Percentiles rank a stretch among this genome's conserved stretches.
Evolutionary conservation across 2,113 vertebrate species (phyloP).

Genomic region (Gulo gulo): DNA sequence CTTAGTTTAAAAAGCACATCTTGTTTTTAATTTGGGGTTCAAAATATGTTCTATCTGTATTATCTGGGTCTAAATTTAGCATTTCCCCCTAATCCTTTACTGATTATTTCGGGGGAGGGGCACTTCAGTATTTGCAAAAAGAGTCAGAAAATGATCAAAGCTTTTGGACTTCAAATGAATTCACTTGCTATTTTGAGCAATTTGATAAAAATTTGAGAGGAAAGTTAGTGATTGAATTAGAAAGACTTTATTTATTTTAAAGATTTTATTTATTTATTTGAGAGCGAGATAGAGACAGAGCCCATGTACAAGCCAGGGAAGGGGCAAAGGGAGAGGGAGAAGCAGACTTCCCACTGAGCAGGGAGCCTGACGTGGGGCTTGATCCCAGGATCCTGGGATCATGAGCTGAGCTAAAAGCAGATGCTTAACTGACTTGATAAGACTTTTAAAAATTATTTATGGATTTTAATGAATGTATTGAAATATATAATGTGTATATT

Average conservation of each 20-base stretch:
- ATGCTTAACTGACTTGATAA: background rate
- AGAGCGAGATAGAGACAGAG: background rate
- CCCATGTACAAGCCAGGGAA: background rate
- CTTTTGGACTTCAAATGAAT: background rate
- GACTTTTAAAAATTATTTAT: background rate
- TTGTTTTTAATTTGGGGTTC: background rate
- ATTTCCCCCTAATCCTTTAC: background rate
- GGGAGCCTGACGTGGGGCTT: background rate
- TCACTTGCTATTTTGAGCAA: background rate
- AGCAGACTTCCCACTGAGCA: background rate
- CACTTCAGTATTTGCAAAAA: background rate
- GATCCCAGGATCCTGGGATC: background rate
- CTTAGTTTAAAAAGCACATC: background rate
- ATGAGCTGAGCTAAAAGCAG: background rate
- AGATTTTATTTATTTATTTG: background rate
- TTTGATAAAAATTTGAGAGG: slow-evolving; percentile 6
- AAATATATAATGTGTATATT: background rate
- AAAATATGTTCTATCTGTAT: background rate
- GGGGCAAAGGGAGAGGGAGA: background rate
- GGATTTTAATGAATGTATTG: background rate
- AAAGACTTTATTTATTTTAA: background rate
- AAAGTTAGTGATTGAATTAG: background rate
- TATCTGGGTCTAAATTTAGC: background rate
- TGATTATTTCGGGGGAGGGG: background rate
- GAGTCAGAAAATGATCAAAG: background rate